Base-by-base conservation (phyloP, 2,888 invertebrate genomes). In the Trilocha varians region DNA sequence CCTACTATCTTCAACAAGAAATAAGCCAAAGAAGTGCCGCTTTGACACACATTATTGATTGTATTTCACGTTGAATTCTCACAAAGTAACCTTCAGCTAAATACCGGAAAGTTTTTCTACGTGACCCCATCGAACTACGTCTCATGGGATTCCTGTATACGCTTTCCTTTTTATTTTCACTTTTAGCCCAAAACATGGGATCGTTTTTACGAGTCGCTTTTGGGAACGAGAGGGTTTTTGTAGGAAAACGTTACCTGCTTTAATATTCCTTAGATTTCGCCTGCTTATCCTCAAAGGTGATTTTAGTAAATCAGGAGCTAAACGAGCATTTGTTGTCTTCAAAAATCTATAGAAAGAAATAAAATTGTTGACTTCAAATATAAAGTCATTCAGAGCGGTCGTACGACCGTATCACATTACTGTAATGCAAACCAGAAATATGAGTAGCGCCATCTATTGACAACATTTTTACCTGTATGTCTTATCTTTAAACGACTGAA, bases 51-150 rank as follows among this genome's bases (percentile, higher is more conserved):
- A 9, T 25, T 44, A 47, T 16, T 53, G 57, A 63, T 64, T 62
- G 55, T 62, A 61, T 76, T 72, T 55, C 53, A 62, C n/a, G 54
- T 60, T 55, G 66, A 72, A 69, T 69, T 66, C 58, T 60, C 48
- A 50, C 56, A 57, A 54, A 59, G 59, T 59, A 59, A 63, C 65
- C 63, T 68, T 68, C 61, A 51, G 63, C 70, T 80, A 83, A 83
- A 80, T 78, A 79, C 76, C 68, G 66, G 62, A 60, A 75, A 79
- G 78, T 76, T 79, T 70, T 57, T 45, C 63, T 70, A 82, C 83
- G 83, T 83, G 82, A 78, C 68, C 75, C 75, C 78, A 75, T 75
- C 73, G 70, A 62, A 55, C 54, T 59, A 52, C 47, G 57, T 65
- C 67, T 65, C 67, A 48, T 39, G 58, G 67, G 72, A 54, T 45